Evolutionary conservation across 2,797 vertebrate genomes (phyloP).

Genomic region (Oreonectes daqikongensis): DNA sequence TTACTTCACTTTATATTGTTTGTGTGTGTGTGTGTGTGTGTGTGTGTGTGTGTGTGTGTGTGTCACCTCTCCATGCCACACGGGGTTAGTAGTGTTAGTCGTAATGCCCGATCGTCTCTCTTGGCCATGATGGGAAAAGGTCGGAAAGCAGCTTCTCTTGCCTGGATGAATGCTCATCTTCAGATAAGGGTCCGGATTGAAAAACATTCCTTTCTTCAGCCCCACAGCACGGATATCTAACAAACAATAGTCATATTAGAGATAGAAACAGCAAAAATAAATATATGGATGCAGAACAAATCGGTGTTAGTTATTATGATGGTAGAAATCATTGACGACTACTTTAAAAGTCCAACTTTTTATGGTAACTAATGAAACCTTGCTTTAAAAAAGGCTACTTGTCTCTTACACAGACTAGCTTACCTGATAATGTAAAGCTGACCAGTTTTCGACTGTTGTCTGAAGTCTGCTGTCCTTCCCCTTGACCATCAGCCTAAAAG

Average conservation of each 20-base stretch:
- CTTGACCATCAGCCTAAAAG: constrained; percentile 83
- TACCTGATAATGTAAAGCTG: constrained; percentile 95
- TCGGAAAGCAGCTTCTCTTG: constrained; percentile 93
- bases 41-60: constrained; percentile 14
- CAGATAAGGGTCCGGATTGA: constrained; percentile 98
- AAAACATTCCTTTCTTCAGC: constrained; percentile 99
- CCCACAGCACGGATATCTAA: constrained; percentile 91
- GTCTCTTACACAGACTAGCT: constrained; percentile 26
- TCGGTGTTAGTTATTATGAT: neutral
- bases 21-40: neutral
- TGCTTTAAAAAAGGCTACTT: neutral
- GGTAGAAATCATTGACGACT: neutral
- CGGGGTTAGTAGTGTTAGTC: constrained; percentile 94
- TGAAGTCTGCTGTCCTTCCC: constrained; percentile 83
- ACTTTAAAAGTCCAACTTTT: no score
- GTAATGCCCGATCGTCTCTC: constrained; percentile 94
- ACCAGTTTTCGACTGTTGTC: constrained; percentile 90
- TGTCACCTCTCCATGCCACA: constrained; percentile 95
- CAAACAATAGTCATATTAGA: neutral
- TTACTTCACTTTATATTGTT: no score
- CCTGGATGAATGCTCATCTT: constrained; percentile 99
- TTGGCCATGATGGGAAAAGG: constrained; percentile 95
- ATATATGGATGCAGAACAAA: constrained; percentile 35
- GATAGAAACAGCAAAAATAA: constrained; percentile 7
- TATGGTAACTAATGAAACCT: no score